These are phyloP conservation scores for Torymus auratus DNA, from an alignment of 2,888 invertebrate genomes.

Conservation along the genomic window DNA sequence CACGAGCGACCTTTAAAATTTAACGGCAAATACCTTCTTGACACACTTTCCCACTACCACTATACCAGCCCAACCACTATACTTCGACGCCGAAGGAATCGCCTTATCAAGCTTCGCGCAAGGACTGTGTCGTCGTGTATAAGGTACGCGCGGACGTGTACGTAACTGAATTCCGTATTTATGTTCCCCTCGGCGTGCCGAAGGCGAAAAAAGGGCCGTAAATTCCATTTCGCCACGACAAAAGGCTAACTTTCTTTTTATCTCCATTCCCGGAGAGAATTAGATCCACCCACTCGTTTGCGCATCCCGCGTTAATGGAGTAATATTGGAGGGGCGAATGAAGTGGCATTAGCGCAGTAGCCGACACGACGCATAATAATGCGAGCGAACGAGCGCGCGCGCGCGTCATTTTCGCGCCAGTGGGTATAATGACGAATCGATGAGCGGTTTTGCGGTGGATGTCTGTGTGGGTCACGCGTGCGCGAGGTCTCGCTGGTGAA, in stretches of 20 bases:
- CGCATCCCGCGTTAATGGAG: neutral
- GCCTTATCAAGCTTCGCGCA: neutral
- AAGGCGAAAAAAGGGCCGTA: neutral
- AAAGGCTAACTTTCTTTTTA: slow-evolving; percentile 2
- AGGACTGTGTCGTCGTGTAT: neutral
- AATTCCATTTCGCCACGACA: neutral
- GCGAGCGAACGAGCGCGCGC: too few species aligned
- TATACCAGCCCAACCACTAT: too few species aligned
- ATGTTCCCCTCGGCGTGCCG: neutral
- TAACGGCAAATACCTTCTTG: slow-evolving; percentile 1
- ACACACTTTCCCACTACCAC: slow-evolving; percentile 3
- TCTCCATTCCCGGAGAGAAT: neutral
- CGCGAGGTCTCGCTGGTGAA: too few species aligned
- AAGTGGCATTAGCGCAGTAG: neutral
- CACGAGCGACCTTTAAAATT: too few species aligned
- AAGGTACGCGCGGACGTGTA: too few species aligned
- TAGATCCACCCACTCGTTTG: neutral
- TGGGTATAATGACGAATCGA: too few species aligned
- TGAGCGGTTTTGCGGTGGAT: too few species aligned
- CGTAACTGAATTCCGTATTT: slow-evolving; percentile 12
- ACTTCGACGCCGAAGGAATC: neutral
- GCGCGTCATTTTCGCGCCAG: too few species aligned
- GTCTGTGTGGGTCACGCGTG: too few species aligned
- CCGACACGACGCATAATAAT: too few species aligned
- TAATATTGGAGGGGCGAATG: neutral